Evolutionary conservation across 2,888 invertebrate genomes (phyloP).

Genomic region (Sphaerophoria taeniata): DNA sequence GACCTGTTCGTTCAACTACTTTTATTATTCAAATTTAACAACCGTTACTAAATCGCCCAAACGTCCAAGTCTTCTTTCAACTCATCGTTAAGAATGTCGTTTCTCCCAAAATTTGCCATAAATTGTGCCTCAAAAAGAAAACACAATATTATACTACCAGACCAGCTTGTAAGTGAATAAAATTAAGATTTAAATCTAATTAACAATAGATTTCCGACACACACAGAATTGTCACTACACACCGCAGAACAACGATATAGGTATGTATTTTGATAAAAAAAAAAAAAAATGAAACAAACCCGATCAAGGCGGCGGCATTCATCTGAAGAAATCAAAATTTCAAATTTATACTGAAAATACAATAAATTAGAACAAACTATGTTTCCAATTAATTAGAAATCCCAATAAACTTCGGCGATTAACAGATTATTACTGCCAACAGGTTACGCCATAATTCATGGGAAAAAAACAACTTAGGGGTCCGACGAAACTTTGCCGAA

Average conservation of each 20-base stretch:
- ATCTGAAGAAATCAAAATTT: slow-evolving; percentile 67
- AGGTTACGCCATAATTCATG: slow-evolving; percentile 74
- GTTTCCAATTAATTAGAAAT: slow-evolving; percentile 73
- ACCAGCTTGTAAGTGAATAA: slow-evolving; percentile 40
- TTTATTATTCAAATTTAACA: slow-evolving; percentile 24
- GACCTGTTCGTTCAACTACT: not conserved
- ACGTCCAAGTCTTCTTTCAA: slow-evolving; percentile 44
- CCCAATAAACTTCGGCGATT: slow-evolving; percentile 72
- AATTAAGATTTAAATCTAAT: slow-evolving; percentile 70
- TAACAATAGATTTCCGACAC: slow-evolving; percentile 67
- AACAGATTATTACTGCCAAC: slow-evolving; percentile 69
- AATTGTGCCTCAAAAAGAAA: slow-evolving; percentile 38
- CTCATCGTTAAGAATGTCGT: slow-evolving; percentile 46
- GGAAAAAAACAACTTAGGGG: slow-evolving; percentile 48
- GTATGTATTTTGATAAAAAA: slow-evolving; percentile 26
- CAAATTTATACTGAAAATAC: slow-evolving; percentile 48
- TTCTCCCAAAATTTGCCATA: slow-evolving; percentile 58
- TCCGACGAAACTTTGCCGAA: not conserved
- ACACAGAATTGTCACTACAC: slow-evolving; percentile 66
- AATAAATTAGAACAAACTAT: slow-evolving; percentile 74
- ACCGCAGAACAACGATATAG: not conserved
- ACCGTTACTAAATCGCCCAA: slow-evolving; percentile 44
- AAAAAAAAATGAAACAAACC: slow-evolving; percentile 28
- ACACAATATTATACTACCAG: slow-evolving; percentile 27
- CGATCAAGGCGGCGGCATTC: slow-evolving; percentile 53